phyloP scores from a whole-genome alignment of 2,797 vertebrate species.

The Brachyrhaphis roseni region DNA sequence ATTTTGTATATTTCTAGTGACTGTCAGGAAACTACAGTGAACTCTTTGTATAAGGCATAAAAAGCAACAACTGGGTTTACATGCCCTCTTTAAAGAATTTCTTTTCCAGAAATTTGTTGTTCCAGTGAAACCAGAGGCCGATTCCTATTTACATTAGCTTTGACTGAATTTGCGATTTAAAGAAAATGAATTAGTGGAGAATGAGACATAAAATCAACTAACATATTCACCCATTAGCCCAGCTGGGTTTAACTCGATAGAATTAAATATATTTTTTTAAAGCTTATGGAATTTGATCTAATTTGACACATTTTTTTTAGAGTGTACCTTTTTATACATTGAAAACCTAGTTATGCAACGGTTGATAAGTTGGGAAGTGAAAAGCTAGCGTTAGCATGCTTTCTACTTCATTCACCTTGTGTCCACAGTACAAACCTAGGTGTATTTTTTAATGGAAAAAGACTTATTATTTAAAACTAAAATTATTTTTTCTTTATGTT shows the following conservation, averaged over 20 bases:
- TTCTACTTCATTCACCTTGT: neutral
- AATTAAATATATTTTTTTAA: neutral
- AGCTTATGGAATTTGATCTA: neutral
- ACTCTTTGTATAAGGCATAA: neutral
- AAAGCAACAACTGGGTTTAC: slow-evolving; percentile 4
- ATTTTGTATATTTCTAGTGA: neutral
- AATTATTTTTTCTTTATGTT: neutral
- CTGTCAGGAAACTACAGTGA: neutral
- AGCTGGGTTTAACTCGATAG: neutral
- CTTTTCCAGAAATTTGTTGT: neutral
- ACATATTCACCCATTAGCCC: neutral
- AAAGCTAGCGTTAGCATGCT: neutral
- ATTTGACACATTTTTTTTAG: no score
- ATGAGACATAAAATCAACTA: neutral
- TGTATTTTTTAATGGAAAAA: neutral
- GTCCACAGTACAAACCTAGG: neutral
- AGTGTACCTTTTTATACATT: neutral
- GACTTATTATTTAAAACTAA: neutral
- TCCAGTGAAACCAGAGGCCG: neutral
- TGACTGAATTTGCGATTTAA: neutral
- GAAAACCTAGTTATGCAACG: neutral
- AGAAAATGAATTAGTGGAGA: neutral
- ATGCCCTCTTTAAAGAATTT: neutral
- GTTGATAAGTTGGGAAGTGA: neutral
- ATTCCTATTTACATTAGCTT: neutral